Evolutionary conservation across 2,888 invertebrate genomes (phyloP).

Genomic region (Drosophila robusta): DNA sequence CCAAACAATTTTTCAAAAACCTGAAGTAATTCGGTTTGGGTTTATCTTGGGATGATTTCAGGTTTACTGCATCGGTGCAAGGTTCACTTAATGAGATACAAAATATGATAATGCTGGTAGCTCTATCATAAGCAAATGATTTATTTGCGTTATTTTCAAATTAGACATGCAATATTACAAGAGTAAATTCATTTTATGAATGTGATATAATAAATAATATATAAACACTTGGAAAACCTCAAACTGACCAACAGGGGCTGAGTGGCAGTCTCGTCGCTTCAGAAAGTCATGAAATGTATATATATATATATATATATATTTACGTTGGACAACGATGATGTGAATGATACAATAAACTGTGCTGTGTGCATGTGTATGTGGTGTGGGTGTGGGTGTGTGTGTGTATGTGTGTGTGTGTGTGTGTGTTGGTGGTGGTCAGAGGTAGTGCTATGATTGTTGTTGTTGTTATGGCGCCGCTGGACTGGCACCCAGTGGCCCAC

Average conservation of each 20-base stretch:
- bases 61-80: too few species aligned
- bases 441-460: slow-evolving; percentile 10
- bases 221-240: not conserved
- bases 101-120: too few species aligned
- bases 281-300: slow-evolving; percentile 23
- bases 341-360: slow-evolving; percentile 1
- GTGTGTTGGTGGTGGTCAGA: slow-evolving; percentile 13
- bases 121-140: too few species aligned
- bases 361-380: not conserved
- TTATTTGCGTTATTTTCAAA: too few species aligned
- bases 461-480: slow-evolving; percentile 3
- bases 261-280: slow-evolving; percentile 16
- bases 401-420: slow-evolving; percentile 15
- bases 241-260: slow-evolving; percentile 6
- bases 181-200: not conserved
- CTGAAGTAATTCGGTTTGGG: too few species aligned
- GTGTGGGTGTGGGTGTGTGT: not conserved
- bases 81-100: too few species aligned
- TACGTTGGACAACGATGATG: slow-evolving; percentile 16
- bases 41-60: too few species aligned
- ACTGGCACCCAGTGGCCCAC: slow-evolving; percentile 43
- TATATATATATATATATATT: slow-evolving; percentile 8
- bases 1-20: too few species aligned
- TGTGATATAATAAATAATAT: not conserved
- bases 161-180: too few species aligned